Conservation (phyloP, 2,797 vertebrate species). For the Enteromius anoplus region DNA sequence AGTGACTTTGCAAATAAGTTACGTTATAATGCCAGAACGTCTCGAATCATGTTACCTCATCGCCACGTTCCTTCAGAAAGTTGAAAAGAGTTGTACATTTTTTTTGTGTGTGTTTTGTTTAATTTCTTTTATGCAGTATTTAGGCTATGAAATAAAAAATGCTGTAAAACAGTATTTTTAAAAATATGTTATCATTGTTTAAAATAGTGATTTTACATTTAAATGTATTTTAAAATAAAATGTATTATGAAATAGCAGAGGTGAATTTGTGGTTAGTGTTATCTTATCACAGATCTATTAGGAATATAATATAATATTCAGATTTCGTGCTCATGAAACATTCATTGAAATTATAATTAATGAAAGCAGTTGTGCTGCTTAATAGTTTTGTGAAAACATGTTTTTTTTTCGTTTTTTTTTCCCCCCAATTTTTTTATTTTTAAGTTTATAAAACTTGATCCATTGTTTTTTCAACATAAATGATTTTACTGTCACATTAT, state of each 20-base stretch:
- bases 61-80: background rate
- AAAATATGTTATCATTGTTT: background rate
- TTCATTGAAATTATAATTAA: background rate
- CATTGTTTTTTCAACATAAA: background rate
- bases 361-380: background rate
- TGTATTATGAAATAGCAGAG: background rate
- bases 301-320: background rate
- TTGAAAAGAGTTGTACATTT: background rate
- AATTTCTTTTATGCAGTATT: background rate
- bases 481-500: background rate
- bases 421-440: too few species aligned
- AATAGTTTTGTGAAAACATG: background rate
- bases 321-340: background rate
- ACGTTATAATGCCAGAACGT: slow-evolving; percentile 33
- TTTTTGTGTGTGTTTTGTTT: background rate
- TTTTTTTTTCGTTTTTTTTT: too few species aligned
- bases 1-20: background rate
- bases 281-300: background rate
- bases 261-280: background rate
- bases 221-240: background rate
- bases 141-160: background rate
- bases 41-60: slow-evolving; percentile 42
- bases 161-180: background rate
- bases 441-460: too few species aligned
- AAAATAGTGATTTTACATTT: background rate